phyloP scores from a whole-genome alignment of 2,113 vertebrate genomes.

The Brachyhypopomus gauderio region DNA sequence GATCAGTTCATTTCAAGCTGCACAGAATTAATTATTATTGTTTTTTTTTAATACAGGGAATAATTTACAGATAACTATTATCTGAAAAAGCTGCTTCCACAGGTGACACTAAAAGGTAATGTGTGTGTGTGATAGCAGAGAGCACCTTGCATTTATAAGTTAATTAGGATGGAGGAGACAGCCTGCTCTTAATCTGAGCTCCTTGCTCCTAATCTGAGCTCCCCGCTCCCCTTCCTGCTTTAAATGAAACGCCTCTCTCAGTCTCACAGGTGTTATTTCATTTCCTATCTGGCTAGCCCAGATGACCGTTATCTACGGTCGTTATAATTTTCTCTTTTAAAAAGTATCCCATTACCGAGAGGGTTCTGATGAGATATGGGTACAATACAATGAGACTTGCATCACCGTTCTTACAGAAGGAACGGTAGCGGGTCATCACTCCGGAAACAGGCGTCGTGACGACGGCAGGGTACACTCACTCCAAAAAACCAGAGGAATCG shows the following conservation, averaged over 20 bases:
- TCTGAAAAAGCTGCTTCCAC: conserved; percentile 24
- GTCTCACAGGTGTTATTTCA: conserved; percentile 72
- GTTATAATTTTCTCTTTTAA: conserved; percentile 65
- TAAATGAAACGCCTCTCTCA: background rate
- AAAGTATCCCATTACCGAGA: background rate
- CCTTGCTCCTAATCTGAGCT: conserved; percentile 54
- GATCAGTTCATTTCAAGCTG: conserved; percentile 8
- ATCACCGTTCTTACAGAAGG: background rate
- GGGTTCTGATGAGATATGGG: conserved; percentile 38
- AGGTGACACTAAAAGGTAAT: background rate
- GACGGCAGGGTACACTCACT: conserved; percentile 48
- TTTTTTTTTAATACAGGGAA: background rate
- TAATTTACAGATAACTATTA: conserved; percentile 26
- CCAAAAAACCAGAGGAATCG: conserved; percentile 50
- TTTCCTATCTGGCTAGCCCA: conserved; percentile 66
- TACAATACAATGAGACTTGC: background rate
- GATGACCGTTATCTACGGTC: conserved; percentile 62
- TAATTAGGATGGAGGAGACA: conserved; percentile 58
- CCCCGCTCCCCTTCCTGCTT: too few species aligned
- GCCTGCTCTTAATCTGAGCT: conserved; percentile 44
- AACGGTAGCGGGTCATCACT: conserved; percentile 15
- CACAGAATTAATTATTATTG: background rate
- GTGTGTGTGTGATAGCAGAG: background rate
- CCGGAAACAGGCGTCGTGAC: conserved; percentile 11
- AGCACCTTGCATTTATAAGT: conserved; percentile 49